Conservation (phyloP, 2,113 vertebrate species). For the Clarias magur region DNA sequence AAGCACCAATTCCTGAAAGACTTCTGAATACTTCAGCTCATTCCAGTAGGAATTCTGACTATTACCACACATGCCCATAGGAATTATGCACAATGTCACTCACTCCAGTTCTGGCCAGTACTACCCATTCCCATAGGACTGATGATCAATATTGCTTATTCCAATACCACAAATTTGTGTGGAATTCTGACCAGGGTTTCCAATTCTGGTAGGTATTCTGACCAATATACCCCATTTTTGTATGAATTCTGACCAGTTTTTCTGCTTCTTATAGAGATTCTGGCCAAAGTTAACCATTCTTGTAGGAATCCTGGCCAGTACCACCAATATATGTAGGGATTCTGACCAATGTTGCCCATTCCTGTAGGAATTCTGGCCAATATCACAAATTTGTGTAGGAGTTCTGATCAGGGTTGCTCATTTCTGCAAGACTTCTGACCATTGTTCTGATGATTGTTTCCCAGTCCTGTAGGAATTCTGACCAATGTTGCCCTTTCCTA, state of each 20-base stretch:
- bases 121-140: neutral
- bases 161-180: no score
- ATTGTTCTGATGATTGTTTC: neutral
- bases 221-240: no score
- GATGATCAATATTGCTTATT: neutral
- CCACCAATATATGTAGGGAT: neutral
- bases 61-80: neutral
- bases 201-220: no score
- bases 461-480: neutral
- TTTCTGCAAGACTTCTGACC: neutral
- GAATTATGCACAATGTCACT: neutral
- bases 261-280: neutral
- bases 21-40: neutral
- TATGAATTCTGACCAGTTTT: no score
- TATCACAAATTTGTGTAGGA: neutral
- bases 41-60: neutral
- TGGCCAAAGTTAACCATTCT: neutral
- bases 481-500: neutral
- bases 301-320: neutral
- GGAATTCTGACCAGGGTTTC: no score
- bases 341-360: neutral
- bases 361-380: neutral
- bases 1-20: neutral
- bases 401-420: neutral
- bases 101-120: neutral